Base-by-base conservation (phyloP, 2,888 invertebrate genomes). In the Petrophora chlorosata region DNA sequence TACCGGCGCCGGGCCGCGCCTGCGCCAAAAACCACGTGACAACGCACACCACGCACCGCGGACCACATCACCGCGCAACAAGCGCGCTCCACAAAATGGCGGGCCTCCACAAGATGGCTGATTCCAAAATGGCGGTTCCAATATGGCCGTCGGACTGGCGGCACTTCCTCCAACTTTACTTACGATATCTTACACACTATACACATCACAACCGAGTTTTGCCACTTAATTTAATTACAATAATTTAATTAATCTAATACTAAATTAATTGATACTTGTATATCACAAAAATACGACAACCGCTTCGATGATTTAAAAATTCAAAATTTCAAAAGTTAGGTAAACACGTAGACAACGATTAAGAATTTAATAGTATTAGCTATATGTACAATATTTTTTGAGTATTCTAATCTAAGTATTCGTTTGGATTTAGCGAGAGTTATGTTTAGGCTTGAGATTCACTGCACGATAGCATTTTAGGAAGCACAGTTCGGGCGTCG, bases 221-320 rank as follows among this genome's bases (percentile, higher is more conserved):
- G 83, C 85, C 87, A 88, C 86, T 85, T 85, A 82, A 67, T 73
- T 66, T 65, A 67, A 70, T 68, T 67, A 61, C 61, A 60, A 51
- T 59, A 58, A 48, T 57, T 58, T 35, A 43, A 50, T 47, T 42
- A 53, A 47, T 32, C 56, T 51, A 45, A 13, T 63, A 65, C 44
- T 58, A 65, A 32, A 48, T 53, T 67, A 70, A 69, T 70, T 69
- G 67, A 72, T 73, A 66, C 59, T 63, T 70, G 58, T 76, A 67
- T 85, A 87, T 89, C 88, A 89, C 89, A 88, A 89, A 89, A 88
- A 89, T 87, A 89, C 89, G 89, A 90, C 89, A 90, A 89, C 90
- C 89, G 85, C 81, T 89, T 89, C 89, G 88, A 87, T 88, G 87
- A 79, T 50, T 39, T 39, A 83, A 85, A 85, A 79, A 69, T 74